phyloP scores from a whole-genome alignment of 2,888 invertebrate species.

The Cylindroiulus punctatus region DNA sequence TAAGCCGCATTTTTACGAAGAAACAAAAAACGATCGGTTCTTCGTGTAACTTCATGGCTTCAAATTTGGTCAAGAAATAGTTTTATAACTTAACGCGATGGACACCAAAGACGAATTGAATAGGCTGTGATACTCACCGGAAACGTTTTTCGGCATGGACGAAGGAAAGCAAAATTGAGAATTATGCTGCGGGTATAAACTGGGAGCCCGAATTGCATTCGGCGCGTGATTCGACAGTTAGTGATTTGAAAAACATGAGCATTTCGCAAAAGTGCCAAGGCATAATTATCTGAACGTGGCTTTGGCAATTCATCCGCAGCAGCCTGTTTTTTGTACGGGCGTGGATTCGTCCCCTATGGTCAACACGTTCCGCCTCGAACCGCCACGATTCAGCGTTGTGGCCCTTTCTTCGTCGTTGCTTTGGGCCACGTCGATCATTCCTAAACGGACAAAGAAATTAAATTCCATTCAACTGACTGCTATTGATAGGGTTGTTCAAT shows the following conservation, averaged over 20 bases:
- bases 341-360: constrained; percentile 62
- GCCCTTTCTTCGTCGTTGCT: constrained; percentile 63
- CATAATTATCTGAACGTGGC: neutral
- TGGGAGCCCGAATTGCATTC: neutral
- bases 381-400: constrained; percentile 58
- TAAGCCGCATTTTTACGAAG: no score
- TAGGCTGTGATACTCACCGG: no score
- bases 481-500: no score
- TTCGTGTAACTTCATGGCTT: no score
- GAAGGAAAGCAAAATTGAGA: neutral
- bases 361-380: constrained; percentile 59
- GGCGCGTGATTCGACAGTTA: neutral
- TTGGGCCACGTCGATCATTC: constrained; percentile 73
- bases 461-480: neutral
- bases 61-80: no score
- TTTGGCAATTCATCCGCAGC: constrained; percentile 60
- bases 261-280: neutral
- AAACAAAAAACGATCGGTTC: no score
- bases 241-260: neutral
- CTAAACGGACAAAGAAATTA: constrained; percentile 4
- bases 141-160: neutral
- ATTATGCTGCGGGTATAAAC: neutral
- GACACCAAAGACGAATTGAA: no score
- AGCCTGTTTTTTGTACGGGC: constrained; percentile 60
- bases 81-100: no score